Evolutionary conservation across 2,888 invertebrate species (phyloP).

Genomic region (Petrolisthes manimaculis): DNA sequence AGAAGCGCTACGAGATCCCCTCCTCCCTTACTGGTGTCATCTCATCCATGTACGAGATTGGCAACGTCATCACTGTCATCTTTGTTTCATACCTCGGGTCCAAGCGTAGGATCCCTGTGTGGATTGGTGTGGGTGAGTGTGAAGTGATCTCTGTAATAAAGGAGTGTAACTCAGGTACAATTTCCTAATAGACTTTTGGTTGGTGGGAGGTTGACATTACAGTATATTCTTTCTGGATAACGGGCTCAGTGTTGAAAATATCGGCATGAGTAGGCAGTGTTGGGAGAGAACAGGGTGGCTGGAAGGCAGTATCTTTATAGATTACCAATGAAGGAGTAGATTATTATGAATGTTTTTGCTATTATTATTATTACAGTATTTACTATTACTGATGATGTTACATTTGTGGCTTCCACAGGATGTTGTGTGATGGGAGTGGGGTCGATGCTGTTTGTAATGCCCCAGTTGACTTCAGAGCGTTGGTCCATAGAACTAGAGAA

Average conservation of each 20-base stretch:
- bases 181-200: too few relatives aligned
- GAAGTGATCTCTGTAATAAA: neutral
- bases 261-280: too few relatives aligned
- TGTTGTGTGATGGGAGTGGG: conserved; percentile 94
- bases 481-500: conserved; percentile 61
- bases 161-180: neutral
- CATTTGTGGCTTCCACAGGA: conserved; percentile 79
- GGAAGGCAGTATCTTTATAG: too few relatives aligned
- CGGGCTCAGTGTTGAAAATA: too few relatives aligned
- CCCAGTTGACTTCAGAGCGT: conserved; percentile 78
- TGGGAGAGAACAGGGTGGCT: too few relatives aligned
- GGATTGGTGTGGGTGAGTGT: conserved; percentile 87
- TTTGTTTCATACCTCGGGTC: conserved; percentile 96
- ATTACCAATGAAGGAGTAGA: too few relatives aligned
- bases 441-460: conserved; percentile 91
- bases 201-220: too few relatives aligned
- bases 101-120: conserved; percentile 90
- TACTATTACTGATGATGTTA: too few relatives aligned
- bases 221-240: too few relatives aligned
- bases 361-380: too few relatives aligned
- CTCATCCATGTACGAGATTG: conserved; percentile 92
- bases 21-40: conserved; percentile 93
- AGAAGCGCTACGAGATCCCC: conserved; percentile 91
- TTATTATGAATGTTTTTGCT: too few relatives aligned
- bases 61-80: conserved; percentile 94